phyloP scores from a whole-genome alignment of 2,797 vertebrate genomes.

The Spinus pinus region DNA sequence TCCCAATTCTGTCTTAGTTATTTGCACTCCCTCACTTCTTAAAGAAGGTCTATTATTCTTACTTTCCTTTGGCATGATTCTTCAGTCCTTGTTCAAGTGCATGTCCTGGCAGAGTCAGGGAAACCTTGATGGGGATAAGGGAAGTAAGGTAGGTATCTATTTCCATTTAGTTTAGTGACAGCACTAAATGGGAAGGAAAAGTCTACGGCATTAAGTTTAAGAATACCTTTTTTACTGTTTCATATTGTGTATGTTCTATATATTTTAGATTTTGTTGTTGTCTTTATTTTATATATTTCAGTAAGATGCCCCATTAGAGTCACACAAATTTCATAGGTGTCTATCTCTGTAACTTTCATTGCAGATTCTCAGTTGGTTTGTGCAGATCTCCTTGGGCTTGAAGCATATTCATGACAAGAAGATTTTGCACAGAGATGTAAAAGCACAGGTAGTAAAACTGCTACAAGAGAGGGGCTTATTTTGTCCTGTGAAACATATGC shows the following conservation, averaged over 20 bases:
- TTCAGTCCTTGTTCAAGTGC: not conserved
- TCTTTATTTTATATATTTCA: not conserved
- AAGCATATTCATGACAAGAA: constrained; percentile 94
- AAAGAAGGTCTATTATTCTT: not conserved
- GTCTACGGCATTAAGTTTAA: not conserved
- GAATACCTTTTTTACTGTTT: not conserved
- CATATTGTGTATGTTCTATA: not conserved
- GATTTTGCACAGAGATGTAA: constrained; percentile 92
- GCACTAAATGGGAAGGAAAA: not conserved
- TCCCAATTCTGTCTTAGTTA: not conserved
- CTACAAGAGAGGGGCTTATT: not conserved
- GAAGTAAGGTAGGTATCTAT: not conserved
- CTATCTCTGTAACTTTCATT: not conserved
- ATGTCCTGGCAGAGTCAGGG: not conserved
- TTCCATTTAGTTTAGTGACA: not conserved
- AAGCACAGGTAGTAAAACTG: constrained; percentile 83
- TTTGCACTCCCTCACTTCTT: not conserved
- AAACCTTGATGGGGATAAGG: not conserved
- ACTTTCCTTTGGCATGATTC: not conserved
- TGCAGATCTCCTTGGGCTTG: constrained; percentile 92
- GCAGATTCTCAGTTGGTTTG: constrained; percentile 90
- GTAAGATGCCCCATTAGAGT: not conserved
- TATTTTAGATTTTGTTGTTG: not conserved
- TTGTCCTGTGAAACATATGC: not conserved
- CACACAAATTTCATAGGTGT: not conserved